Conservation (phyloP, 2,888 invertebrate genomes). For the Dioctria rufipes region DNA sequence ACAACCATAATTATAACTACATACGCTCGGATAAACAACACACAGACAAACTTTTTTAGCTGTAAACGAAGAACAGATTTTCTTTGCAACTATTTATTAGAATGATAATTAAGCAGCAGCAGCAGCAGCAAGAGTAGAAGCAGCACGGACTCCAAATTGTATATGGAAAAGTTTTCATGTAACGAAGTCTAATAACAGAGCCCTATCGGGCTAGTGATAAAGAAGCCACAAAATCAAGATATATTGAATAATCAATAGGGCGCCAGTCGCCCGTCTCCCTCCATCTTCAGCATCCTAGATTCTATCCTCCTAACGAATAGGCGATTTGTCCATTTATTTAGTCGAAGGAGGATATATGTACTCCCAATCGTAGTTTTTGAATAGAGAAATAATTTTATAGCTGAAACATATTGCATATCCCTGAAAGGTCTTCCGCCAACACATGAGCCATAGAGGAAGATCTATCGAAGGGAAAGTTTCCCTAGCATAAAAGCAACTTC, state of each 20-base stretch:
- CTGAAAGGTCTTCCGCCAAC: not conserved
- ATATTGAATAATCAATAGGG: constrained; percentile 1
- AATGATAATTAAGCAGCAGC: not conserved
- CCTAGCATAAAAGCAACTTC: not conserved
- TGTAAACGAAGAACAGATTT: not conserved
- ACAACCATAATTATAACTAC: too few species aligned
- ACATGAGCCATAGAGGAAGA: not conserved
- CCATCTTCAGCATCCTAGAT: not conserved
- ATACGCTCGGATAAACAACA: too few species aligned
- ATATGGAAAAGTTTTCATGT: not conserved
- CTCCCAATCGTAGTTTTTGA: constrained; percentile 6
- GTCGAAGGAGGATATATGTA: not conserved
- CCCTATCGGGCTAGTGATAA: not conserved
- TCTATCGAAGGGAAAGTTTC: not conserved
- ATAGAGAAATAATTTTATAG: constrained; percentile 14
- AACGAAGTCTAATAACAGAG: not conserved
- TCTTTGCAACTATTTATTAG: not conserved
- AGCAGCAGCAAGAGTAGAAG: not conserved
- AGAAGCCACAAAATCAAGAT: constrained; percentile 4
- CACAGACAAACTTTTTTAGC: not conserved
- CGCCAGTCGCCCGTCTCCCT: not conserved
- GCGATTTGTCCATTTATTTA: constrained; percentile 6
- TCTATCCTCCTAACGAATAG: not conserved
- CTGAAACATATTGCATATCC: constrained; percentile 11
- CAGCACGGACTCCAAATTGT: too few species aligned